Conservation (phyloP, 2,113 vertebrate species). For the Hylia prasina region DNA sequence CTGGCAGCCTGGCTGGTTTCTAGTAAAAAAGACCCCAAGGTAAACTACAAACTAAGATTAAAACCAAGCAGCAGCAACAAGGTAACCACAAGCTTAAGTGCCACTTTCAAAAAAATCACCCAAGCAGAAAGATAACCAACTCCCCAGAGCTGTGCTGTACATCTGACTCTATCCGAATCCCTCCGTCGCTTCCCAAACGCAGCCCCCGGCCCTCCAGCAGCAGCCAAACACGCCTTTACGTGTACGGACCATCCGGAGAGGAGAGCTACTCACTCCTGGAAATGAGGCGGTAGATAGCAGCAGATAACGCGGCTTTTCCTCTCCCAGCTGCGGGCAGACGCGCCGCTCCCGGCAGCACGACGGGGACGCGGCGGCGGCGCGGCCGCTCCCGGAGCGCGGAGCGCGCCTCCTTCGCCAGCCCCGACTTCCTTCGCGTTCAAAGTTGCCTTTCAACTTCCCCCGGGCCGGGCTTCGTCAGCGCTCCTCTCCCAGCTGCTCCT, state of each 20-base stretch:
- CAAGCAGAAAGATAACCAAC: background rate
- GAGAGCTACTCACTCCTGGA: background rate
- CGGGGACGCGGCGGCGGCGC: background rate
- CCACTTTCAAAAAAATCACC: background rate
- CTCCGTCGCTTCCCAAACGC: background rate
- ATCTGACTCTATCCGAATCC: background rate
- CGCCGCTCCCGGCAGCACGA: background rate
- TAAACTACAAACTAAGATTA: background rate
- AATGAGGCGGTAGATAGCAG: background rate
- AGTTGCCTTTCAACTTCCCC: background rate
- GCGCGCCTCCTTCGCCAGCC: background rate
- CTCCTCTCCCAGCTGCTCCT: background rate
- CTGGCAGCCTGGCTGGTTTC: background rate
- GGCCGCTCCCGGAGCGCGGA: background rate
- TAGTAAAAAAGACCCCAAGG: background rate
- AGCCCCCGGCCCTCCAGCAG: background rate
- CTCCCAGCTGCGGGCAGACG: background rate
- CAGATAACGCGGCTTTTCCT: background rate
- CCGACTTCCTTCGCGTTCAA: background rate
- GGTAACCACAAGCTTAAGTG: background rate
- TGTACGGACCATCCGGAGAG: background rate
- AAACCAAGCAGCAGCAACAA: background rate
- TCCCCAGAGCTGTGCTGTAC: background rate
- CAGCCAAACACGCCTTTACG: background rate
- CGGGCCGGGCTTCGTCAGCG: accelerated